Base-by-base conservation (phyloP, 1,140 invertebrate species). In the Drosophila lini region DNA sequence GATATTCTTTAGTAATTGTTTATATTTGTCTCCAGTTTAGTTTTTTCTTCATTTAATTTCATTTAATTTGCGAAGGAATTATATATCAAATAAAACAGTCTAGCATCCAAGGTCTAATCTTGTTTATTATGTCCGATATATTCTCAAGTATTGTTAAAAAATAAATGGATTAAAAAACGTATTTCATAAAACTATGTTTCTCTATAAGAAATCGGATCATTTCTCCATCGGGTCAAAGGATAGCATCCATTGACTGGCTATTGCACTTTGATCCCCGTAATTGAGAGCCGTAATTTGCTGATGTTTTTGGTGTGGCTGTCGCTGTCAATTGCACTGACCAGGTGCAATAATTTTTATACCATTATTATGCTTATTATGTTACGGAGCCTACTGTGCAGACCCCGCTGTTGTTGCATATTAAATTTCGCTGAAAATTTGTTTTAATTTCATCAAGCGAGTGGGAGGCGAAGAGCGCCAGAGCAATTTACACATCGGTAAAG, bases 401-500 rank as follows among this genome's bases (percentile, higher is more conserved):
- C 22, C 2, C 36, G n/a, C 53, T 9, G 25, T 36, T 16, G 28
- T 31, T 50, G 67, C 52, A 52, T 75, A 67, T 76, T 63, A 55
- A 50, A 74, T 81, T 48, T 25, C 59, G 31, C 36, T 79, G 69
- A 65, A 83, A 85, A 80, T 88, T 78, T 78, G 68, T 88, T 89
- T 89, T 88, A 88, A 88, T 88, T 89, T 88, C 81, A 88, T 88
- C 83, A 83, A 86, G 80, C 76, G 78, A 82, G 52, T 5, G 25
- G 15, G 40, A 6, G 36, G 34, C 7, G 58, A 32, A 55, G 60
- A 53, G 80, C 8, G 34, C 52, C 34, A 62, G 56, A 71, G 65
- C 83, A 86, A 85, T 86, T 86, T 82, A 82, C 83, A 86, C 83
- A 83, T 86, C 80, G 77, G 81, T 83, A 83, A 80, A 81, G 65